phyloP scores from a whole-genome alignment of 2,113 vertebrate species.

The Nanorana parkeri region DNA sequence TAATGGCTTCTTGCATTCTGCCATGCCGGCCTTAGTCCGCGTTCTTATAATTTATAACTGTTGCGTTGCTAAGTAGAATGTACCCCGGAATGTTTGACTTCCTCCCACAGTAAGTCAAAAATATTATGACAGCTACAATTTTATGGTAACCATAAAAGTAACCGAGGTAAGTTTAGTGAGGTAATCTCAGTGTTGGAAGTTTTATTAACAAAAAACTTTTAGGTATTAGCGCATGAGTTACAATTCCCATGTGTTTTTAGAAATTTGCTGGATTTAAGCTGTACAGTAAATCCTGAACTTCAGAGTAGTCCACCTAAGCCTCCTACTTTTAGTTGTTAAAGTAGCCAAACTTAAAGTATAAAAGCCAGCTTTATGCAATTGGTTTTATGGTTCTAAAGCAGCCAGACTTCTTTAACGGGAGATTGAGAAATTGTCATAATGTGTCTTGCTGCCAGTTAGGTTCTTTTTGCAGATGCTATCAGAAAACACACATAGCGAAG shows the following conservation, averaged over 20 bases:
- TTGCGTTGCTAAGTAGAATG: constrained; percentile 75
- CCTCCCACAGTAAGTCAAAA: constrained; percentile 75
- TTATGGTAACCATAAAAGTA: constrained; percentile 76
- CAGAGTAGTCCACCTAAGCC: constrained; percentile 69
- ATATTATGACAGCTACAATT: constrained; percentile 76
- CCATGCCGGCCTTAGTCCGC: constrained; percentile 48
- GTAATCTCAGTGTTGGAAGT: constrained; percentile 77
- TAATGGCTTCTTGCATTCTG: background rate
- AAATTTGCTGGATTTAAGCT: constrained; percentile 70
- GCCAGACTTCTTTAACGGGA: constrained; percentile 8
- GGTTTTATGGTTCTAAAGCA: constrained; percentile 58
- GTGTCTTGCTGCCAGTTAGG: background rate
- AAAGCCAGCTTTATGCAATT: constrained; percentile 66
- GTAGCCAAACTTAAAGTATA: constrained; percentile 66
- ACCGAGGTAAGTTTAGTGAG: constrained; percentile 78
- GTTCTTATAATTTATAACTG: constrained; percentile 76
- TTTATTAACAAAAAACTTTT: constrained; percentile 75
- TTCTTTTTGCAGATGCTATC: background rate
- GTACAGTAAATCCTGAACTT: constrained; percentile 71
- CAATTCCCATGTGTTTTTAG: constrained; percentile 71
- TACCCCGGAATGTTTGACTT: constrained; percentile 74
- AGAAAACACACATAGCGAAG: background rate
- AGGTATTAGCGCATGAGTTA: constrained; percentile 75
- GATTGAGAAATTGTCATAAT: constrained; percentile 21
- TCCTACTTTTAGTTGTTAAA: constrained; percentile 68